Conservation (phyloP, 2,113 vertebrate species). For the Pterocles gutturalis region DNA sequence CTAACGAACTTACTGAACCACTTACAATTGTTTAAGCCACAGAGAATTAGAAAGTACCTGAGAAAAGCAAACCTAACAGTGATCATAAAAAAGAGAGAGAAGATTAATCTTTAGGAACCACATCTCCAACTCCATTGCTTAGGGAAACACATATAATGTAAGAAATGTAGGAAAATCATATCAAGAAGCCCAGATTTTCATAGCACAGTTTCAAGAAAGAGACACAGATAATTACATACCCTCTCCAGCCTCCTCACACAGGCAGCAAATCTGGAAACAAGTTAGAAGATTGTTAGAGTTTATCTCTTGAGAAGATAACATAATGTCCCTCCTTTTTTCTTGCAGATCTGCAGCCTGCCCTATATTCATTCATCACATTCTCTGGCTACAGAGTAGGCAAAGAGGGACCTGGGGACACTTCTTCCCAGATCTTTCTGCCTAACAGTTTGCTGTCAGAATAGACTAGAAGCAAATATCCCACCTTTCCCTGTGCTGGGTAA, state of each 20-base stretch:
- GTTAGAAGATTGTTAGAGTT: not conserved
- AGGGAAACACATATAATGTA: not conserved
- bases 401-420: not conserved
- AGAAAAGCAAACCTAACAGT: not conserved
- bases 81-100: not conserved
- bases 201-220: not conserved
- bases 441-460: not conserved
- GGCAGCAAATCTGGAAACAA: not conserved
- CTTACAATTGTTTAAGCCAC: not conserved
- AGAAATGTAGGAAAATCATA: not conserved
- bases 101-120: not conserved
- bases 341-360: rapidly evolving
- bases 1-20: not conserved
- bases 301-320: not conserved
- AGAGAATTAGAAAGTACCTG: not conserved
- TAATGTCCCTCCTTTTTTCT: not conserved
- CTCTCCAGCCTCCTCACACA: not conserved
- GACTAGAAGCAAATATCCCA: not conserved
- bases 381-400: not conserved
- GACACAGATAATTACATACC: not conserved
- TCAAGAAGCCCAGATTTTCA: not conserved
- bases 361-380: not conserved
- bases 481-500: not conserved
- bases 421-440: not conserved
- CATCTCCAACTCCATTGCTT: not conserved